A percentile compares a stretch with the other conserved stretches of the same genome.
These are phyloP conservation scores for Caenorhabditis sp. DNA, from an alignment of 2,888 invertebrate species.

Conservation along the genomic window DNA sequence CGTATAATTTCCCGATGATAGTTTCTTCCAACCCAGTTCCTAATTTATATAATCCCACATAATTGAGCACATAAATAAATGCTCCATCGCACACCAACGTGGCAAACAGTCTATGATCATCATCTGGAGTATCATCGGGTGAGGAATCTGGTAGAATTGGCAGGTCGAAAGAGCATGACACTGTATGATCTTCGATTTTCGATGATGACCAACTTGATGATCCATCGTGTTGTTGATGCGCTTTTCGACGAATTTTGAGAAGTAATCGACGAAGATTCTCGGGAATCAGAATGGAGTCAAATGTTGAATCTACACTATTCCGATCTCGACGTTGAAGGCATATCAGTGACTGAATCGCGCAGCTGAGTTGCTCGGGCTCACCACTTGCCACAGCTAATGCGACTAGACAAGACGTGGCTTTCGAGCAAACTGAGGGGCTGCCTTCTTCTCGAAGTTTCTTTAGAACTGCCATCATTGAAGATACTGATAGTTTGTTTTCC, in stretches of 20 bases:
- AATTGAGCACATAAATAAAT: constrained; percentile 84
- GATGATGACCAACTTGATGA: constrained; percentile 39
- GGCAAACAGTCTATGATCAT: constrained; percentile 69
- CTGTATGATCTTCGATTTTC: constrained; percentile 41
- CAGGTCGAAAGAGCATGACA: constrained; percentile 47
- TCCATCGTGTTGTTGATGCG: constrained; percentile 19
- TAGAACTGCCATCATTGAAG: constrained; percentile 83
- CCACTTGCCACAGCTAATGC: constrained; percentile 91
- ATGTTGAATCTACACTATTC: constrained; percentile 45
- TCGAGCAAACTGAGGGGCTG: constrained; percentile 78
- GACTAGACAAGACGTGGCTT: constrained; percentile 89
- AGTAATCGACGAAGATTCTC: constrained; percentile 59
- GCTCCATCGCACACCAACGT: constrained; percentile 77
- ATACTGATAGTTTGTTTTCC: constrained; percentile 82
- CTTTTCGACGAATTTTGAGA: constrained; percentile 56
- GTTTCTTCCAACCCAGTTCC: constrained; percentile 94
- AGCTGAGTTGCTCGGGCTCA: constrained; percentile 74
- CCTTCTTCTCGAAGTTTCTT: constrained; percentile 72
- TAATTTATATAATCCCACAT: constrained; percentile 86
- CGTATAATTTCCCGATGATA: constrained; percentile 87
- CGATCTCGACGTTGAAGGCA: constrained; percentile 31
- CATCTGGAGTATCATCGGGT: constrained; percentile 56
- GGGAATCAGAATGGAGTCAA: constrained; percentile 55
- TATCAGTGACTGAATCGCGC: constrained; percentile 49
- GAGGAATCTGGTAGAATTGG: constrained; percentile 48